Evolutionary conservation across 1,140 invertebrate genomes (phyloP).

Genomic region (Oncopodura yosiiana): DNA sequence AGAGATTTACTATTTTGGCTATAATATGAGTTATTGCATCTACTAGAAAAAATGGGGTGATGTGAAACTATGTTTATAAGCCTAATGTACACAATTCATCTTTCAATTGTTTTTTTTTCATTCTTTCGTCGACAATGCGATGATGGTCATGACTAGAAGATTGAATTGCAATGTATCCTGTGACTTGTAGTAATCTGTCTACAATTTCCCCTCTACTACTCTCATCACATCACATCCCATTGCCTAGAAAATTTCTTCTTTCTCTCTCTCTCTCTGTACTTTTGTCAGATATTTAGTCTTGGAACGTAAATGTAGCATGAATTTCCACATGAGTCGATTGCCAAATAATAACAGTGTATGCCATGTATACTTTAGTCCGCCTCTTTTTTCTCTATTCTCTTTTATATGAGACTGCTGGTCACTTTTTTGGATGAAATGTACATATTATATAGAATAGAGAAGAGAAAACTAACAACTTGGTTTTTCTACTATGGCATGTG

Average conservation of each 20-base stretch:
- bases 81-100: too few relatives aligned
- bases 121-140: neutral
- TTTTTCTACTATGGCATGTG: too few relatives aligned
- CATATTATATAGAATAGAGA: too few relatives aligned
- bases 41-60: too few relatives aligned
- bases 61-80: too few relatives aligned
- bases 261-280: neutral
- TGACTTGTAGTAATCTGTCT: too few relatives aligned
- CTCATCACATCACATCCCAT: neutral
- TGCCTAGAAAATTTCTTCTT: neutral
- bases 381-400: neutral
- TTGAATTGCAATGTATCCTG: constrained; percentile 1
- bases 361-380: neutral
- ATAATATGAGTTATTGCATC: too few relatives aligned
- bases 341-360: constrained; percentile 25
- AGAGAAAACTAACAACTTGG: too few relatives aligned
- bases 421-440: too few relatives aligned
- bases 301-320: constrained; percentile 29
- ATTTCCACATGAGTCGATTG: constrained; percentile 34
- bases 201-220: too few relatives aligned
- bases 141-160: neutral
- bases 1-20: too few relatives aligned
- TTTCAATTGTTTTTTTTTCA: neutral
- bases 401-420: neutral
- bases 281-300: neutral